These are phyloP conservation scores for Aphis craccivora DNA, from an alignment of 1,140 invertebrate genomes.

Conservation along the genomic window DNA sequence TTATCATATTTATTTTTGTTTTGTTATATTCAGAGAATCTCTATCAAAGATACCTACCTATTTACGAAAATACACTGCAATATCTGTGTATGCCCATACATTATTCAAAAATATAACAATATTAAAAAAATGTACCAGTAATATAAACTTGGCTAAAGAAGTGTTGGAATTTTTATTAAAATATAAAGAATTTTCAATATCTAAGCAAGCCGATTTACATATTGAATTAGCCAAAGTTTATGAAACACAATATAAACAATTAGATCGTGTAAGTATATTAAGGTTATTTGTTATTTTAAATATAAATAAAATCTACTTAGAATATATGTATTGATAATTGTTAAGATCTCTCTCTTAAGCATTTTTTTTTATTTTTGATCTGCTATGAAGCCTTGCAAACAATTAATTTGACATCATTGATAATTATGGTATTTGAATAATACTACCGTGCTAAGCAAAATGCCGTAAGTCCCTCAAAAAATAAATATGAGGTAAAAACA, in stretches of 20 bases:
- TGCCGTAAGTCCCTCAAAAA: too few species aligned
- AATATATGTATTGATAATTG: background rate
- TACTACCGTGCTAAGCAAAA: too few species aligned
- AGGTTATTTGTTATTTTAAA: background rate
- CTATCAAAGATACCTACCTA: slow-evolving; percentile 23
- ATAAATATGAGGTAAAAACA: too few species aligned
- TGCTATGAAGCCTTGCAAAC: background rate
- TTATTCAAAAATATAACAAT: slow-evolving; percentile 44
- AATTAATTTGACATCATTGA: too few species aligned
- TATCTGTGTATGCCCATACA: slow-evolving; percentile 33
- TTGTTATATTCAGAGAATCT: background rate
- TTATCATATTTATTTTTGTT: background rate
- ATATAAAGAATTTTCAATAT: slow-evolving; percentile 32
- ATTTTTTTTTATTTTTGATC: background rate
- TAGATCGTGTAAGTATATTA: slow-evolving; percentile 39
- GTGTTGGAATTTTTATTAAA: slow-evolving; percentile 39
- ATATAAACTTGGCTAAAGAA: slow-evolving; percentile 25
- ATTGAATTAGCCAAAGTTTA: slow-evolving; percentile 53
- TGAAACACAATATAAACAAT: slow-evolving; percentile 42
- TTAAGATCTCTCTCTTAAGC: background rate
- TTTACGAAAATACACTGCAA: slow-evolving; percentile 41
- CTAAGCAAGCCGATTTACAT: slow-evolving; percentile 28
- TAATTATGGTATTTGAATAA: too few species aligned
- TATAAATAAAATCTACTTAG: background rate
- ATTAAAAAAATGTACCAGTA: slow-evolving; percentile 18